Base-by-base conservation (phyloP, 2,113 vertebrate species). In the Calonectris borealis region DNA sequence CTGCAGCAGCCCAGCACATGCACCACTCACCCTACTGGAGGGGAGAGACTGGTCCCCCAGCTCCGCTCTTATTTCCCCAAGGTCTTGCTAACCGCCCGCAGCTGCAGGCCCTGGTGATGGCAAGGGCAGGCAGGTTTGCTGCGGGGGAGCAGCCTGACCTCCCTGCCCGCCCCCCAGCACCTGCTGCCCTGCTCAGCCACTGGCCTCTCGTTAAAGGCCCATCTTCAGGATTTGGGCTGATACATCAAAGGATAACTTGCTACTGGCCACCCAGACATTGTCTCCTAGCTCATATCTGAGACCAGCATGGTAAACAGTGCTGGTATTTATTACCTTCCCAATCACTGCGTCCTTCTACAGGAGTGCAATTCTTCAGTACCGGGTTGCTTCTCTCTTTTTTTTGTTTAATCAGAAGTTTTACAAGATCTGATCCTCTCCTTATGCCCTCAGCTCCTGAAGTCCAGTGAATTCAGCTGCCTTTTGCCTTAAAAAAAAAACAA, bases 11-110 rank as follows among this genome's bases (percentile, higher is more conserved):
- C 25, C 1, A 1, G 7, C 60, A 15, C 49, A 9, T 6, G 4
- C 38, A 52, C 11, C 22, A 0, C 62, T 40, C 18, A 4, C 4
- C 2, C 76, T 6, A 1, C 36, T 7, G 1, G 2, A 44, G 2
- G 0, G 1, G 5, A 19, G 1, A 14, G 1, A 2, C 1, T 0
- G 0, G 2, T 0, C 0, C 18, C 14, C 22, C 49, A 18, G 34
- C 36, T 71, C 48, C 52, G 46, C 52, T 13, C 7, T 89, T 81
- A 55, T 77, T 31, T 26, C 49, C n/a, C 16, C 20, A 27, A 55
- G 7, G 46, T 20, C 32, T 31, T 14, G 27, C 57, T 34, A 40
- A 49, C 1, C 13, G 6, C 55, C 34, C 3, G 1, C 61, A 66
- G 5, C 15, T 84, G 75, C 3, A 4, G 20, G 11, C 3, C 13